These are phyloP conservation scores for Cheirogaleus medius DNA, from an alignment of 2,113 vertebrate species.

Conservation along the genomic window DNA sequence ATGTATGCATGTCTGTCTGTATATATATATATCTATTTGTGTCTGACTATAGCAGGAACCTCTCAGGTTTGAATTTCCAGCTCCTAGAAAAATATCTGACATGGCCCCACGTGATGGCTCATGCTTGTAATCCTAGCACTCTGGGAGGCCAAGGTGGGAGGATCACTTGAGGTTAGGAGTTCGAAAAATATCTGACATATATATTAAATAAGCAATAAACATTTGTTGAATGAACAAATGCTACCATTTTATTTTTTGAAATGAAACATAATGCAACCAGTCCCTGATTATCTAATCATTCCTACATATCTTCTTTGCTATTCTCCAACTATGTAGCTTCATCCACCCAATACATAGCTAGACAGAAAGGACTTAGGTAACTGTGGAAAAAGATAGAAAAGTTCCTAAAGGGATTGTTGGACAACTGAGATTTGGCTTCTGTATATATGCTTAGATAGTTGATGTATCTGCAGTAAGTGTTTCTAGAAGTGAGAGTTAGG, in stretches of 20 bases:
- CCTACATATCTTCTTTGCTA: background rate
- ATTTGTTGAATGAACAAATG: background rate
- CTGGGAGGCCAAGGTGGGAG: too few species aligned
- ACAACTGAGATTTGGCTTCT: background rate
- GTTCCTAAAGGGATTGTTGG: background rate
- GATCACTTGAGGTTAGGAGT: too few species aligned
- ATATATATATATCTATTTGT: background rate
- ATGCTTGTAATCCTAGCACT: too few species aligned
- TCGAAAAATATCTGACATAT: background rate
- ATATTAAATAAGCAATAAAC: background rate
- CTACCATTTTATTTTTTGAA: background rate
- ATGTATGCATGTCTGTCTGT: background rate
- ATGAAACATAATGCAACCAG: background rate
- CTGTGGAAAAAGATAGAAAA: background rate
- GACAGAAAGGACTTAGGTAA: background rate
- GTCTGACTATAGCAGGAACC: background rate
- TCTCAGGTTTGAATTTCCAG: conserved; percentile 28
- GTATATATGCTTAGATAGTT: background rate
- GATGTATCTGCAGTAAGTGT: background rate
- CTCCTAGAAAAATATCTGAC: conserved; percentile 11
- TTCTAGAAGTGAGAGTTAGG: background rate
- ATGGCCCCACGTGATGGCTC: background rate
- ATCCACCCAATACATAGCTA: background rate
- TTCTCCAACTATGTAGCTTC: background rate
- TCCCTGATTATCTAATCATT: background rate